Evolutionary conservation across 1,140 invertebrate genomes (phyloP).

Genomic region (Scaptomyza graminum): DNA sequence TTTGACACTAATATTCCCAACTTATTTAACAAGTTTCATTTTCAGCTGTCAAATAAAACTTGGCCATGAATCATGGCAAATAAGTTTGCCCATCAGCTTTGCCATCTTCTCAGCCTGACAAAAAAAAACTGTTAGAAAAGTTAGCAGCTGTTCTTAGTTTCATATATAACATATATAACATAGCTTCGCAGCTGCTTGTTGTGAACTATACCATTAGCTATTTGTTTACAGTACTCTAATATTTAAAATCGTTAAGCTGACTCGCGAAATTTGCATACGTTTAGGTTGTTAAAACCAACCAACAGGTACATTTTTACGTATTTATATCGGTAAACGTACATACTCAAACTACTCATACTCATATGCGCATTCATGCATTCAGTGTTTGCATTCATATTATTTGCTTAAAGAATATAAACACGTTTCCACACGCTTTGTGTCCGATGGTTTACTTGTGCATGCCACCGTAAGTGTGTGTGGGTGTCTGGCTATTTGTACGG

Average conservation of each 20-base stretch:
- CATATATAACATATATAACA: too few species aligned
- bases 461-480: neutral
- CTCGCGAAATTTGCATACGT: neutral
- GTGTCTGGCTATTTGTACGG: constrained; percentile 34
- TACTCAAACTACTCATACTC: constrained; percentile 18
- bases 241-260: neutral
- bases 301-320: constrained; percentile 32
- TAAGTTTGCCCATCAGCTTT: neutral
- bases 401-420: constrained; percentile 71
- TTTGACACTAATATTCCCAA: neutral
- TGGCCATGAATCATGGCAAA: neutral
- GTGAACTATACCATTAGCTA: neutral
- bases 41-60: constrained; percentile 1
- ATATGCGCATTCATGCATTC: neutral
- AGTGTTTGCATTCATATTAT: constrained; percentile 55
- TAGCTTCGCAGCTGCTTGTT: neutral
- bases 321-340: constrained; percentile 21
- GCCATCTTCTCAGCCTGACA: neutral
- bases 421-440: constrained; percentile 47
- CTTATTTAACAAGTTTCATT: neutral
- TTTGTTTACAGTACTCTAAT: neutral
- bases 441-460: neutral
- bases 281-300: constrained; percentile 16
- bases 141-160: neutral
- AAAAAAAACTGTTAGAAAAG: neutral